Base-by-base conservation (phyloP, 2,888 invertebrate genomes). In the Drosophila niveifrons region DNA sequence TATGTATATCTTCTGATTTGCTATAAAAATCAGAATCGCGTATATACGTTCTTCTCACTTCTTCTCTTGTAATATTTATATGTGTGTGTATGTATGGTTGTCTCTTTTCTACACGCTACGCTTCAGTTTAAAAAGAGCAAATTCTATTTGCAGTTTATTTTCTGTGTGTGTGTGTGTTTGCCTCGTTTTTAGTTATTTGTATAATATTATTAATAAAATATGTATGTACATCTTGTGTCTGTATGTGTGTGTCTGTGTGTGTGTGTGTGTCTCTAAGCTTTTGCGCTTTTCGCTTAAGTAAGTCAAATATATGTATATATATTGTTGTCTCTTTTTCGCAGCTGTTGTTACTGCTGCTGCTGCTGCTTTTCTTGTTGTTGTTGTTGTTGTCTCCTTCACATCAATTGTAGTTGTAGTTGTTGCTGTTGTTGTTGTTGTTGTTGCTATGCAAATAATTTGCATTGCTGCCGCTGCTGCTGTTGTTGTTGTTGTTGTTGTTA, bases 131-230 rank as follows among this genome's bases (percentile, higher is more conserved):
- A 76, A 80, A 71, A 47, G 47, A 68, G 70, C 80, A 75, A 78
- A 75, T 79, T 75, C 63, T 48, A 72, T 77, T 77, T 76, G 78
- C 81, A 48, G 18, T 58, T 58, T 79, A 34, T 43, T 41, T 67
- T 36, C 23, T 53, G 13, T 23, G 23, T 23, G 29, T 53, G 13
- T 56, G 23, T 83, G 67, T 70, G 10, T 83, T 82, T 82, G 89
- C 88, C 88, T 87, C 82, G 64, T 77, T 82, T 89, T 78, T 75
- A 85, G 81, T 77, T 51, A 55, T 72, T 66, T 61, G 59, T 80
- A 86, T 87, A 87, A 72, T 78, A 86, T 87, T 81, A 72, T 78
- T 87, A 84, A 87, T 88, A 82, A 88, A 88, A 86, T 88, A 82
- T 82, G 76, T 88, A 82, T 82, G 76, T 88, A 88, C 85, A 84